Evolutionary conservation across 2,797 vertebrate species (phyloP).

Genomic region (Enoplosus armatus): DNA sequence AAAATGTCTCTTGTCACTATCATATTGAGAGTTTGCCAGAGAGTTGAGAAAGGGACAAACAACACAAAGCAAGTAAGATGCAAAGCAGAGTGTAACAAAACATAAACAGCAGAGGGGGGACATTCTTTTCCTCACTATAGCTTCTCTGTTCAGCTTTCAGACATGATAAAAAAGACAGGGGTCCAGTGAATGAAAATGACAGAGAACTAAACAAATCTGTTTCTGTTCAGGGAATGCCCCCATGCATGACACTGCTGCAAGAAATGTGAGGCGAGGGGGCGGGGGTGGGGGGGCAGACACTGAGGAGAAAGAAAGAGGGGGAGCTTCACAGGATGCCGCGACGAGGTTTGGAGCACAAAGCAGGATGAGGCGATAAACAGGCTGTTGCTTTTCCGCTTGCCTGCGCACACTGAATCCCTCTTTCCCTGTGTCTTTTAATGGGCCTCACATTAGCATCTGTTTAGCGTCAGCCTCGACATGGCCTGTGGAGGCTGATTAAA

Average conservation of each 20-base stretch:
- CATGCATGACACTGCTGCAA: constrained; percentile 74
- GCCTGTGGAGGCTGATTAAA: constrained; percentile 79
- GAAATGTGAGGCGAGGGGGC: constrained; percentile 41
- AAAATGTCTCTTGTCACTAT: constrained; percentile 61
- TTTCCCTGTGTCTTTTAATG: constrained; percentile 74
- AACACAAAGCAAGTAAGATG: constrained; percentile 30
- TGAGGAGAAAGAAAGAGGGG: constrained; percentile 51
- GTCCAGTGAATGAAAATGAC: constrained; percentile 71
- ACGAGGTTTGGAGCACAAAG: constrained; percentile 71
- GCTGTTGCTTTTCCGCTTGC: constrained; percentile 82
- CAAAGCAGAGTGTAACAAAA: constrained; percentile 60
- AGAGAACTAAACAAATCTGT: constrained; percentile 81
- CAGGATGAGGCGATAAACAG: constrained; percentile 79
- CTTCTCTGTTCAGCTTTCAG: constrained; percentile 66
- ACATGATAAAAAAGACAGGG: constrained; percentile 57
- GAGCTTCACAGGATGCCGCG: constrained; percentile 62
- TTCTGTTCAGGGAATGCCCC: constrained; percentile 80
- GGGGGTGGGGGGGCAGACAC: constrained; percentile 3
- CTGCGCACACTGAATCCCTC: constrained; percentile 75
- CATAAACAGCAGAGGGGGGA: constrained; percentile 60
- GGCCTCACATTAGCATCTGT: constrained; percentile 86
- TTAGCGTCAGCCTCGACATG: constrained; percentile 74
- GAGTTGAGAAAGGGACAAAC: constrained; percentile 21
- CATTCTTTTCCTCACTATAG: constrained; percentile 61
- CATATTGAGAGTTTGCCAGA: constrained; percentile 52